These are phyloP conservation scores for Petrophora chlorosata DNA, from an alignment of 2,888 invertebrate species.

Conservation along the genomic window DNA sequence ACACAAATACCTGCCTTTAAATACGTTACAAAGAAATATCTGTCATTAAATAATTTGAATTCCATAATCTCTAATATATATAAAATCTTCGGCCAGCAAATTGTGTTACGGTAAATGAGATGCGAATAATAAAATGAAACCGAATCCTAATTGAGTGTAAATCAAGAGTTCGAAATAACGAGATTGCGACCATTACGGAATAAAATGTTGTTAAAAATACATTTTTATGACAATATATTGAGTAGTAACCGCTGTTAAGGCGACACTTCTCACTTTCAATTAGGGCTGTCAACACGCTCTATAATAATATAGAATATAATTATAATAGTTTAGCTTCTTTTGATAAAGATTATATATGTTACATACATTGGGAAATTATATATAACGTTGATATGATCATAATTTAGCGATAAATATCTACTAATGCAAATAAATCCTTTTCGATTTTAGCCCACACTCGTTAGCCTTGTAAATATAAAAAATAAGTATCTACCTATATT, in stretches of 20 bases:
- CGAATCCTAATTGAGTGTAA: constrained; percentile 46
- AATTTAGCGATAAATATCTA: too few species aligned
- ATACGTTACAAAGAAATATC: not conserved
- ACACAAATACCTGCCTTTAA: too few species aligned
- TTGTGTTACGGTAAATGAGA: constrained; percentile 28
- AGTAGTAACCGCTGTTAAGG: constrained; percentile 59
- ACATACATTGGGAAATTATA: too few species aligned
- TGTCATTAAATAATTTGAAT: not conserved
- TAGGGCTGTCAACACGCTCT: too few species aligned
- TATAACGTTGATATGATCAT: too few species aligned
- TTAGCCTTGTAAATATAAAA: too few species aligned
- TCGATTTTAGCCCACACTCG: too few species aligned
- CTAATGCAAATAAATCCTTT: too few species aligned
- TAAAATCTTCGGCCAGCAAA: constrained; percentile 9
- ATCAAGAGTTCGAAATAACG: constrained; percentile 44
- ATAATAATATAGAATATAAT: too few species aligned
- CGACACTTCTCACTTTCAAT: constrained; percentile 64
- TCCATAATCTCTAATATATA: not conserved
- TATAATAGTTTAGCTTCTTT: too few species aligned
- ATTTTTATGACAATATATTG: constrained; percentile 63
- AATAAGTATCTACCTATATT: too few species aligned
- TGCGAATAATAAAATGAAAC: constrained; percentile 39
- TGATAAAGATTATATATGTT: too few species aligned
- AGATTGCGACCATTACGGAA: constrained; percentile 46
- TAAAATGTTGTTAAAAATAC: constrained; percentile 53